Evolutionary conservation across 2,888 invertebrate genomes (phyloP), one percentile per base, ranked within the genome.

Genomic region (Salpingus planirostris): DNA sequence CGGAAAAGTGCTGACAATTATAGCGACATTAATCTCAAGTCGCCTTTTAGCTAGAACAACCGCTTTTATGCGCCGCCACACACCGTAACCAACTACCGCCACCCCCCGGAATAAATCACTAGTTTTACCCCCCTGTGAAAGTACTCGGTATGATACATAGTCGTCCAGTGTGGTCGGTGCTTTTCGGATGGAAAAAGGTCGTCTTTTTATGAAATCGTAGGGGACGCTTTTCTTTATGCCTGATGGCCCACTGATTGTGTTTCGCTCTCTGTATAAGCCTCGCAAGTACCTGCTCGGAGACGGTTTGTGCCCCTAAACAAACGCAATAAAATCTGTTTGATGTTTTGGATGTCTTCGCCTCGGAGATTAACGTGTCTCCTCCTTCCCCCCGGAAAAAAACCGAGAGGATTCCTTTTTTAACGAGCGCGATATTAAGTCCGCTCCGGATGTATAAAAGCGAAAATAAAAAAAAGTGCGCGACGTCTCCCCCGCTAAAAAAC

Each of bases 21-120:
- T 39, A 33, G 38, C 33, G 33, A 18, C 42, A 42, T 39, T 42
- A 42, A 42, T 42, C 42, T 42, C 38, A 34, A 38, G 34, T 38
- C 31, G 38, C 34, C 34, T 40, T 36, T 36, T 33, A 34, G 36
- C 35, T 29, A 38, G 31, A 41, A 34, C 37, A 36, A 36, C 38
- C 32, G 35, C 38, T 42, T 38, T 42, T 42, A 33, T 35, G 36
- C 33, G 35, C 38, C 29, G 29, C 28, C 22, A 32, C 27, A 23
- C 13, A 31, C 33, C 33, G 30, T 31, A 41, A 41, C 38, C 38
- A 41, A 41, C 38, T 38, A 41, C 36, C 21, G 30, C 27, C 27
- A n/a, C n/a, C n/a, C n/a, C n/a, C n/a, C n/a, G n/a, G n/a, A n/a
- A n/a, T n/a, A n/a, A n/a, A n/a, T n/a, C n/a, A n/a, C n/a, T n/a